These are phyloP conservation scores for Zaprionus taronus DNA, from an alignment of 1,140 invertebrate genomes.

Conservation along the genomic window DNA sequence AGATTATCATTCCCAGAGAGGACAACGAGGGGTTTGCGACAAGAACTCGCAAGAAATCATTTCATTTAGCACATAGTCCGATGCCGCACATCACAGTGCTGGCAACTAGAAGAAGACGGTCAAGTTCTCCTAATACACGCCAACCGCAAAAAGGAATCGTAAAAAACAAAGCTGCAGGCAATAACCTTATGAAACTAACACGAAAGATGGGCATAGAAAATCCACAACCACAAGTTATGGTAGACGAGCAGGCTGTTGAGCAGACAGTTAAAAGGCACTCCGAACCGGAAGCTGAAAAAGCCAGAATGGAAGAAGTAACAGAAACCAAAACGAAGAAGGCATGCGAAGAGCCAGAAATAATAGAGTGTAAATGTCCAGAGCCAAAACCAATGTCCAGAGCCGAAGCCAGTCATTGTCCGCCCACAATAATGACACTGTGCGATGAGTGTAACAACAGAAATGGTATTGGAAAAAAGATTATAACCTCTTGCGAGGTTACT, in stretches of 20 bases:
- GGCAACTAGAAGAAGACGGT: not conserved
- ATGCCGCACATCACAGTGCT: not conserved
- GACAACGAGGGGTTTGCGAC: not conserved
- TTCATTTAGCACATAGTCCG: not conserved
- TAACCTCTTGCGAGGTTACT: slow-evolving; percentile 58
- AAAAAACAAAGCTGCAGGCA: not conserved
- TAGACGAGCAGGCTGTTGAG: not conserved
- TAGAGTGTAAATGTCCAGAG: too few relatives aligned
- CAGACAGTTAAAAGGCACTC: not conserved
- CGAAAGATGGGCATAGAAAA: not conserved
- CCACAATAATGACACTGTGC: not conserved
- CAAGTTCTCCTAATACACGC: not conserved
- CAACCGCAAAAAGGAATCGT: not conserved
- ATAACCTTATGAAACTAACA: not conserved
- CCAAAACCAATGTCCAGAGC: not conserved
- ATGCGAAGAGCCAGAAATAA: too few relatives aligned
- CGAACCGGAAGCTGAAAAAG: not conserved
- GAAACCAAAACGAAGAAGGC: not conserved
- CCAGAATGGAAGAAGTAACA: not conserved
- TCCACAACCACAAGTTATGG: too few relatives aligned
- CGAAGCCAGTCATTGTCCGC: not conserved
- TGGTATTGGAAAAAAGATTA: slow-evolving; percentile 11
- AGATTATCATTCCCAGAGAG: too few relatives aligned
- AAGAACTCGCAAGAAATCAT: too few relatives aligned
- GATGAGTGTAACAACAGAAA: slow-evolving; percentile 8